Conservation (phyloP, 2,797 vertebrate genomes). For the Paedocypris micromegethes region DNA sequence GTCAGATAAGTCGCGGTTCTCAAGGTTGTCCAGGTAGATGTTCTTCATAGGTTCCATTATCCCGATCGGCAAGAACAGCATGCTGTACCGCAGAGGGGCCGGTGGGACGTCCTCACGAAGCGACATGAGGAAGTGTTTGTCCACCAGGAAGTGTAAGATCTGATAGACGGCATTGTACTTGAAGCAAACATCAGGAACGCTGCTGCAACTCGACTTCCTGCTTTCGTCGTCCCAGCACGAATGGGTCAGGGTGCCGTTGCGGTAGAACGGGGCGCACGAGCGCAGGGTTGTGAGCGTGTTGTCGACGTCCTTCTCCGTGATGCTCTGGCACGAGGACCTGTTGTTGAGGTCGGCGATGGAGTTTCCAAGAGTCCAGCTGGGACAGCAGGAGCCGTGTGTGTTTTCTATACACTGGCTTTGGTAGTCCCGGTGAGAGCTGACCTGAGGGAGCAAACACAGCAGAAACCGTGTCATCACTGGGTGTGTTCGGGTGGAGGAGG, state of each 20-base stretch:
- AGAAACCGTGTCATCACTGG: no score
- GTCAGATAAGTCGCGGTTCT: slow-evolving; percentile 92
- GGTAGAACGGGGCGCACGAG: slow-evolving; percentile 91
- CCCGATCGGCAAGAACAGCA: slow-evolving; percentile 95
- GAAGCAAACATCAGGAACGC: slow-evolving; percentile 89
- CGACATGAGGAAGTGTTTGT: slow-evolving; percentile 92
- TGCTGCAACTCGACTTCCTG: slow-evolving; percentile 87
- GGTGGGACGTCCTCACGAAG: slow-evolving; percentile 67
- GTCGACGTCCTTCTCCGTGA: slow-evolving; percentile 85
- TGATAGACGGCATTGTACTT: slow-evolving; percentile 97
- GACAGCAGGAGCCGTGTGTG: slow-evolving; percentile 88
- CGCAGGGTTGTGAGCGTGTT: slow-evolving; percentile 91
- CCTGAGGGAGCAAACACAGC: slow-evolving; percentile 62
- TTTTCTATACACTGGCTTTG: slow-evolving; percentile 90
- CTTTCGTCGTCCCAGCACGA: slow-evolving; percentile 95
- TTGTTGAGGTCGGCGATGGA: slow-evolving; percentile 93
- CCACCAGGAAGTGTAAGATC: slow-evolving; percentile 94
- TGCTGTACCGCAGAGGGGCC: slow-evolving; percentile 85
- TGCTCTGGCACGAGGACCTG: slow-evolving; percentile 89
- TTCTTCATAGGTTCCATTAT: slow-evolving; percentile 97
- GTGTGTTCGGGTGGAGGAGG: no score
- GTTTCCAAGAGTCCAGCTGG: slow-evolving; percentile 97
- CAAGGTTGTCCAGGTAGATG: slow-evolving; percentile 95
- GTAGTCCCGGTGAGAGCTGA: slow-evolving; percentile 89
- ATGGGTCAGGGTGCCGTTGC: slow-evolving; percentile 86